phyloP scores from a whole-genome alignment of 2,113 vertebrate species.

The Mesoclemmys tuberculata region DNA sequence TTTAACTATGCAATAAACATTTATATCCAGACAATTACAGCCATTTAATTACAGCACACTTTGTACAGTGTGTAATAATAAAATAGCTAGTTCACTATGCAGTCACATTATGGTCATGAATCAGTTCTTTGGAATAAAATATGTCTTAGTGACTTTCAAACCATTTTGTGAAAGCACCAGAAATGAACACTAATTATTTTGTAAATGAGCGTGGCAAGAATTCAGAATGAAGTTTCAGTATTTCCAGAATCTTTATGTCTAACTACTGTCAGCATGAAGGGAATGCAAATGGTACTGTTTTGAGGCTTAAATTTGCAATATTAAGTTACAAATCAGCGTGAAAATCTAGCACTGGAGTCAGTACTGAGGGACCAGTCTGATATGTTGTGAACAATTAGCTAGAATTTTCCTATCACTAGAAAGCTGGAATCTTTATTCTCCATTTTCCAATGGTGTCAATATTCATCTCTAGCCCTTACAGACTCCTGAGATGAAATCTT shows the following conservation, averaged over 20 bases:
- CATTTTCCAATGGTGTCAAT: not conserved
- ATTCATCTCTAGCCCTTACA: not conserved
- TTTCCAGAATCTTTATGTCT: not conserved
- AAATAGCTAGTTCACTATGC: not conserved
- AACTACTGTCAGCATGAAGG: not conserved
- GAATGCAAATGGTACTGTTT: not conserved
- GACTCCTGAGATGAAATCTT: rapidly evolving
- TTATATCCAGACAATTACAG: not conserved
- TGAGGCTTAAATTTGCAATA: not conserved
- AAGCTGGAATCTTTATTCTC: not conserved
- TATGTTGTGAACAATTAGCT: not conserved
- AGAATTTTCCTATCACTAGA: not conserved
- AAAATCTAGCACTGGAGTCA: not conserved
- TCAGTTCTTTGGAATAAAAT: not conserved
- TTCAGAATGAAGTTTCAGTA: not conserved
- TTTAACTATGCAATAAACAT: constrained; percentile 9
- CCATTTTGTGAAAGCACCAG: not conserved
- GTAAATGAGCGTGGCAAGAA: not conserved
- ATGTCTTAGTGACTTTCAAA: not conserved
- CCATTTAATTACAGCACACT: not conserved
- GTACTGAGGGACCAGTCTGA: not conserved
- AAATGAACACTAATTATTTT: constrained; percentile 27
- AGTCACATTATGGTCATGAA: not conserved
- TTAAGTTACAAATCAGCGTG: not conserved
- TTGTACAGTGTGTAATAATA: not conserved